A percentile compares a stretch with the other conserved stretches of the same genome.
These are phyloP conservation scores for Pipistrellus pygmaeus DNA, from an alignment of 2,797 vertebrate genomes.

Conservation along the genomic window DNA sequence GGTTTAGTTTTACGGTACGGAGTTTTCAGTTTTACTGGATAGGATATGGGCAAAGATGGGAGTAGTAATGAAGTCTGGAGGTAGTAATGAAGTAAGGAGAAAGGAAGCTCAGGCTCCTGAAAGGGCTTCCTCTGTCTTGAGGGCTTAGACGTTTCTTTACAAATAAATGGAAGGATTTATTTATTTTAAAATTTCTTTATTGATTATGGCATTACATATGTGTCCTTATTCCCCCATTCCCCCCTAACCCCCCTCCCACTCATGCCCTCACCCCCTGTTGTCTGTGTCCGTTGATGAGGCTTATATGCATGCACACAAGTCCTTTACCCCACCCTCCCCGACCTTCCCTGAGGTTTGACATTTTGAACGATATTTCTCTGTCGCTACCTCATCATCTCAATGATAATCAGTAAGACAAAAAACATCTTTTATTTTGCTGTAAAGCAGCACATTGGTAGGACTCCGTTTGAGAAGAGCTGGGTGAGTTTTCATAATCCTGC, in stretches of 20 bases:
- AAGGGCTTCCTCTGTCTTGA: neutral
- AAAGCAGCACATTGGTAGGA: neutral
- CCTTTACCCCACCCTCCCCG: too few relatives aligned
- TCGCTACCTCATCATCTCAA: neutral
- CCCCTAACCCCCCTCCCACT: too few relatives aligned
- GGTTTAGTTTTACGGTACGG: neutral
- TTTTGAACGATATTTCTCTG: too few relatives aligned
- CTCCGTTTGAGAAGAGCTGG: neutral
- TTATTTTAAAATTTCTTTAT: too few relatives aligned
- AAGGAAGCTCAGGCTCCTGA: neutral
- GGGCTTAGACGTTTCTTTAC: neutral
- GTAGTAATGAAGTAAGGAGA: neutral
- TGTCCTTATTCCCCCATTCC: too few relatives aligned
- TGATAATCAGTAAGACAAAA: neutral
- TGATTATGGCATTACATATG: too few relatives aligned
- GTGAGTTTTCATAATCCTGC: neutral
- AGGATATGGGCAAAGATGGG: neutral
- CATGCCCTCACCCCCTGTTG: too few relatives aligned
- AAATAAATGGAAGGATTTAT: slow-evolving; percentile 50
- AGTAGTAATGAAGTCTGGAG: neutral
- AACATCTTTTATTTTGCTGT: neutral
- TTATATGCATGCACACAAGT: too few relatives aligned
- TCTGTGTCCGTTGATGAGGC: too few relatives aligned
- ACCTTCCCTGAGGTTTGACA: too few relatives aligned
- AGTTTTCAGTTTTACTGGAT: neutral